Base-by-base conservation (phyloP, 1,140 invertebrate species). In the Drosophila teissieri region DNA sequence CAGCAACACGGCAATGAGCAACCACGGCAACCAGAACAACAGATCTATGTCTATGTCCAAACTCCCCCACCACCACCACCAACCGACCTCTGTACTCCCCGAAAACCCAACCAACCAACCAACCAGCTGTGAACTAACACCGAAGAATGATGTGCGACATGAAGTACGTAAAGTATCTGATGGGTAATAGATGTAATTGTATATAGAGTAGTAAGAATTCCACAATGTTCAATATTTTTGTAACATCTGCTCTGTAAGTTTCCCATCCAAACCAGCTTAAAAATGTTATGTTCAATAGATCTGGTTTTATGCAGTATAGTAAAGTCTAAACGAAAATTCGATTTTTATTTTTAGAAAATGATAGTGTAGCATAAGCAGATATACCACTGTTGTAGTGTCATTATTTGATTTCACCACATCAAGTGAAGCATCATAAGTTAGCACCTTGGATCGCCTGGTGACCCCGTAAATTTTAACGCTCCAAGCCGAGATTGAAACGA, bases 131-230 rank as follows among this genome's bases (percentile, higher is more conserved):
- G 40, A 80, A 89, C 85, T 88, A 90, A 89, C 80, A 90, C 63
- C 80, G 84, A 90, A 84, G 84, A 88, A 89, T 88, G 83, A 86
- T 86, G 83, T 86, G 67, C 76, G 60, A 83, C 63, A 65, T 76
- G 75, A 80, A 79, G 83, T 88, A 86, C 83, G 83, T 86, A 88
- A 82, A 73, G 67, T 84, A 79, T 82, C 52, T 74, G 45, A 49
- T 62, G 36, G 40, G 15, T 62, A 51, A 45, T 12, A 60, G 17
- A 49, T 52, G 61, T 48, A 31, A 31, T 3, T 31, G 8, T 10
- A 31, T 8, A 31, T 31, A 3, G 2, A 8, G 7, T 31, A 31
- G 31, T 31, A 24, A 17, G 15, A 17, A 62, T 67, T 62, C 62
- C 44, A 62, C 45, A 42, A 11, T 31, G 1, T 36, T 11, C 8